Evolutionary conservation across 2,888 invertebrate genomes (phyloP), one percentile per base, ranked within the genome.

Genomic region (Zootermopsis nevadensis): DNA sequence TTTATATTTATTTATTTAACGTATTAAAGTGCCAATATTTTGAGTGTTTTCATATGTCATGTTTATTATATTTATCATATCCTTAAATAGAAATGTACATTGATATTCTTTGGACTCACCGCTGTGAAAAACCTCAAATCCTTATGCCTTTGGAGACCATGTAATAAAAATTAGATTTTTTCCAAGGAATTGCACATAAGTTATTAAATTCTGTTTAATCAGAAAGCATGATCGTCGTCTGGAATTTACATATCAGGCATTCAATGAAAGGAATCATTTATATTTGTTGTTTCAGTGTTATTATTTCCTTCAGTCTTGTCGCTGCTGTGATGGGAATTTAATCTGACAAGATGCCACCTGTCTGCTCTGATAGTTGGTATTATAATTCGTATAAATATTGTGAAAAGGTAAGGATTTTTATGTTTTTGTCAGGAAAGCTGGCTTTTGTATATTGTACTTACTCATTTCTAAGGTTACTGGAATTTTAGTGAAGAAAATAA

Each of bases 1-100:
- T n/a, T n/a, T n/a, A n/a, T n/a, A n/a, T n/a, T n/a, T n/a, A n/a
- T n/a, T n/a, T 60, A 60, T 12, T 60, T 60, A 8, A 53, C 3
- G 6, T 30, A 4, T 69, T 69, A 33, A 69, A 69, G 69, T 69
- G 69, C 33, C 69, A 69, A 69, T 69, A 69, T 4, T 69, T 69
- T 69, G 22, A 60, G n/a, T 60, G 15, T 60, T 60, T 60, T 60
- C 60, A n/a, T 60, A 69, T 33, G 69, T 69, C 69, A 69, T 69
- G 69, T 69, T 69, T 69, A 31, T 69, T 69, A 19, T 69, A 69
- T 69, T 31, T 69, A 69, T 31, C 0, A 33, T 69, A 33, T 69
- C 31, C 33, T 53, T 2, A 60, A 60, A 60, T 66, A 66, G 8
- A n/a, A n/a, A 66, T 27, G 24, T n/a, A 69, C 27, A 66, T 22